Evolutionary conservation across 2,797 vertebrate species (phyloP).

Genomic region (Schizothorax lantsangensis): DNA sequence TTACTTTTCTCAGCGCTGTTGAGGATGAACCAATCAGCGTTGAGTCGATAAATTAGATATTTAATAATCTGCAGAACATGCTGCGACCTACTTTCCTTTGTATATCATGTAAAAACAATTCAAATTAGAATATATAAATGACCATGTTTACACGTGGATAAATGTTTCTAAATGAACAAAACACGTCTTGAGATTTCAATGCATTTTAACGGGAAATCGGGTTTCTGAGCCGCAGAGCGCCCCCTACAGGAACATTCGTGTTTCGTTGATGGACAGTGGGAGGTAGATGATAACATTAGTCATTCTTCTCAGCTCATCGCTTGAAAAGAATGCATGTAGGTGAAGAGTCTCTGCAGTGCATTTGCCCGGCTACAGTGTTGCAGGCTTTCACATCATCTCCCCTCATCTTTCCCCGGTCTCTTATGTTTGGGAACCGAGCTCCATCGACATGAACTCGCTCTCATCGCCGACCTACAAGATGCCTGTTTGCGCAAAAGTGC

Average conservation of each 20-base stretch:
- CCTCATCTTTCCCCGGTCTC: neutral
- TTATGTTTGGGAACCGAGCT: slow-evolving; percentile 6
- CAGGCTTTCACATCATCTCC: slow-evolving; percentile 58
- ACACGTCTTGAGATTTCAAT: neutral
- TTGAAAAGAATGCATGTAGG: slow-evolving; percentile 55
- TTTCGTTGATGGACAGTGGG: no score
- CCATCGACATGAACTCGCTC: slow-evolving; percentile 20
- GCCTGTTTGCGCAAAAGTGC: slow-evolving; percentile 10
- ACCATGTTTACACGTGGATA: neutral
- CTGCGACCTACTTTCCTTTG: neutral
- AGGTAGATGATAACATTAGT: neutral
- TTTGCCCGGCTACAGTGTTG: slow-evolving; percentile 65
- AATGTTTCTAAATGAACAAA: neutral
- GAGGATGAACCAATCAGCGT: neutral
- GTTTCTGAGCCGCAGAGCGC: slow-evolving; percentile 16
- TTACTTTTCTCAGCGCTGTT: neutral
- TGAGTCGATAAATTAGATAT: rapidly evolving
- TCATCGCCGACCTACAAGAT: slow-evolving; percentile 2
- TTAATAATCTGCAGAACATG: neutral
- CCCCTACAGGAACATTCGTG: rapidly evolving
- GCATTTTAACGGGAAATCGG: rapidly evolving
- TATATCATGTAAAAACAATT: neutral
- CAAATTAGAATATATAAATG: neutral
- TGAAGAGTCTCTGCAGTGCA: slow-evolving; percentile 72
- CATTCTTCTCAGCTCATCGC: slow-evolving; percentile 22